These are phyloP conservation scores for Eupithecia tripunctaria DNA, from an alignment of 2,888 invertebrate genomes.

Conservation along the genomic window DNA sequence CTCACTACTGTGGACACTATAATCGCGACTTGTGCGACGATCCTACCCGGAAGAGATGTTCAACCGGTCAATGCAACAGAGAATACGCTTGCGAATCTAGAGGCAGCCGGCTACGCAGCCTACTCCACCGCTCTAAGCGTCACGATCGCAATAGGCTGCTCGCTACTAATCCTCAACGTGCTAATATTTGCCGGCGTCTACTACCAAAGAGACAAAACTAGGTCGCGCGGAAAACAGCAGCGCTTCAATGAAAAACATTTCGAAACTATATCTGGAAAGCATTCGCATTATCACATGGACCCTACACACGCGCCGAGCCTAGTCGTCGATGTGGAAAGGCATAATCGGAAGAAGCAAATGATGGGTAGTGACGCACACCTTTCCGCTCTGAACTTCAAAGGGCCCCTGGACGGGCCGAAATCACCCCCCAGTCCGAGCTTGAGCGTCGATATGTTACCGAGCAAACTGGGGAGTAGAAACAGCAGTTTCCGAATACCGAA, in stretches of 20 bases:
- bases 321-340: conserved; percentile 91
- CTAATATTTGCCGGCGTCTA: conserved; percentile 94
- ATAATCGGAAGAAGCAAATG: conserved; percentile 74
- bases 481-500: conserved; percentile 79
- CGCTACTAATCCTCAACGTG: conserved; percentile 91
- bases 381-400: conserved; percentile 83
- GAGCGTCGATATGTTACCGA: conserved; percentile 83
- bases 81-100: conserved; percentile 91
- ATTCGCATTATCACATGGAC: conserved; percentile 91
- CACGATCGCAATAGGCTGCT: conserved; percentile 92
- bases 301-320: conserved; percentile 91
- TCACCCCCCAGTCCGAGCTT: conserved; percentile 87
- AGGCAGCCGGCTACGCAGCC: conserved; percentile 90
- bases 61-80: conserved; percentile 84
- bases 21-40: conserved; percentile 89
- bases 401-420: conserved; percentile 83
- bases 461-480: conserved; percentile 81
- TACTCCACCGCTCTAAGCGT: conserved; percentile 91
- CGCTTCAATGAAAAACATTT: conserved; percentile 88
- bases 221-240: conserved; percentile 87
- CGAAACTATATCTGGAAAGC: conserved; percentile 90
- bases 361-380: conserved; percentile 82
- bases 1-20: conserved; percentile 89
- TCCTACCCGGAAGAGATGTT: conserved; percentile 81
- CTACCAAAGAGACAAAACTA: conserved; percentile 91